Conservation (phyloP, 1,140 invertebrate species). For the Galendromus occidentalis region DNA sequence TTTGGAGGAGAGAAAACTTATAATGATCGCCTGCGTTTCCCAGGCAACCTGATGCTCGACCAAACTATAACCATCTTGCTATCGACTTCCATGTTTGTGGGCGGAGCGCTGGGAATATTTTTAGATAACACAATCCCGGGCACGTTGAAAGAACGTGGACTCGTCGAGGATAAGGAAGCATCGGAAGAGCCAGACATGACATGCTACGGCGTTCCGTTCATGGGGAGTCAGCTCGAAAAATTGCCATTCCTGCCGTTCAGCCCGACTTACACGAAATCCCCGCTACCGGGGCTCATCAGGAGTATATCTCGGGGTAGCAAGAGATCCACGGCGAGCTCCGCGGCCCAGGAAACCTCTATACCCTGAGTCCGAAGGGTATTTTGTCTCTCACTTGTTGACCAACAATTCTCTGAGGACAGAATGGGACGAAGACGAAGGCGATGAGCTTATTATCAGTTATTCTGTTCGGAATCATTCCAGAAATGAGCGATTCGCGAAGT, state of each 20-base stretch:
- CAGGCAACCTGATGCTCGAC: slow-evolving; percentile 34
- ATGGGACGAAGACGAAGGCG: too few relatives aligned
- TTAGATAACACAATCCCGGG: slow-evolving; percentile 69
- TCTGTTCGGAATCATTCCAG: too few relatives aligned
- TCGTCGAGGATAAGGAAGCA: not conserved
- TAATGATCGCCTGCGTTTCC: not conserved
- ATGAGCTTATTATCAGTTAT: too few relatives aligned
- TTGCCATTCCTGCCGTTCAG: not conserved
- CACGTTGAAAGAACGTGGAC: slow-evolving; percentile 24
- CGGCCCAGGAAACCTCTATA: not conserved
- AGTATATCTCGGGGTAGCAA: not conserved
- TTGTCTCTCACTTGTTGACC: too few relatives aligned
- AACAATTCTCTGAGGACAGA: too few relatives aligned
- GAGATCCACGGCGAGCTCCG: not conserved
- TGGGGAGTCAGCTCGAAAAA: not conserved
- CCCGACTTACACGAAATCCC: not conserved
- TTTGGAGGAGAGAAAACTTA: not conserved
- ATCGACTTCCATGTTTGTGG: slow-evolving; percentile 66
- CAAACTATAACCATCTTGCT: slow-evolving; percentile 54
- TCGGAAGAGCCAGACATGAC: not conserved
- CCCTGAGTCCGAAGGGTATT: too few relatives aligned
- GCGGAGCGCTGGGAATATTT: slow-evolving; percentile 49
- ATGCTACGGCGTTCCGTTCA: not conserved
- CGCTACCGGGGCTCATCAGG: not conserved
- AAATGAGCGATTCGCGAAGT: too few relatives aligned